Evolutionary conservation across 2,888 invertebrate genomes (phyloP).

Genomic region (Crocallis elinguaria): DNA sequence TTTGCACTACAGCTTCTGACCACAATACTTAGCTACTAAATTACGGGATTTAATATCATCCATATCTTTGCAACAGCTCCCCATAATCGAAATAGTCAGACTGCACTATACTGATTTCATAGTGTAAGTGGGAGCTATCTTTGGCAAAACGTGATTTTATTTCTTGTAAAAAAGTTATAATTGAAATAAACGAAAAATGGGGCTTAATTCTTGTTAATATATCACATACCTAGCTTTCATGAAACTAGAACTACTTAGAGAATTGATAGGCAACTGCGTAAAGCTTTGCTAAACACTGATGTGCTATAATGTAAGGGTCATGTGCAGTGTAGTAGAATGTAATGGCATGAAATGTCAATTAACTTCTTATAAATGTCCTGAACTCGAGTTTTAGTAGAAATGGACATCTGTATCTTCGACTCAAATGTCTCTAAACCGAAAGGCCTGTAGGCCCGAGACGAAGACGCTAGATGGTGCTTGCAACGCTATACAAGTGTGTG

Average conservation of each 20-base stretch:
- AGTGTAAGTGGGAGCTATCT: neutral
- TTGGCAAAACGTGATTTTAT: neutral
- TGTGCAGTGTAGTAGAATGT: neutral
- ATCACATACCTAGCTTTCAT: too few species aligned
- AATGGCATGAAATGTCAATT: constrained; percentile 13
- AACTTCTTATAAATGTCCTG: neutral
- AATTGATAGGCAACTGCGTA: too few species aligned
- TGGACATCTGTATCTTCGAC: neutral
- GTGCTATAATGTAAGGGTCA: neutral
- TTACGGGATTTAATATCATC: too few species aligned
- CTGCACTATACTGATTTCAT: neutral
- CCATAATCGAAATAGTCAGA: neutral
- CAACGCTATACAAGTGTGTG: too few species aligned
- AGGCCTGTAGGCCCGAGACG: too few species aligned
- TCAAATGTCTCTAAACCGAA: neutral
- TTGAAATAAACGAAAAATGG: neutral
- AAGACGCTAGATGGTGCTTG: too few species aligned
- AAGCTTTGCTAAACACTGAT: too few species aligned
- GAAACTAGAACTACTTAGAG: too few species aligned
- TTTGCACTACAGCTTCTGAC: too few species aligned
- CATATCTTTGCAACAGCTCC: neutral
- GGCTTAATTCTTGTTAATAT: too few species aligned
- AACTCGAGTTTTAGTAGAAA: neutral
- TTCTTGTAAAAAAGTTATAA: neutral
- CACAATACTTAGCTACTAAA: too few species aligned